Percentiles rank a stretch among this genome's conserved stretches.
phyloP scores from a whole-genome alignment of 2,797 vertebrate species.

The Taenioides sp. region DNA sequence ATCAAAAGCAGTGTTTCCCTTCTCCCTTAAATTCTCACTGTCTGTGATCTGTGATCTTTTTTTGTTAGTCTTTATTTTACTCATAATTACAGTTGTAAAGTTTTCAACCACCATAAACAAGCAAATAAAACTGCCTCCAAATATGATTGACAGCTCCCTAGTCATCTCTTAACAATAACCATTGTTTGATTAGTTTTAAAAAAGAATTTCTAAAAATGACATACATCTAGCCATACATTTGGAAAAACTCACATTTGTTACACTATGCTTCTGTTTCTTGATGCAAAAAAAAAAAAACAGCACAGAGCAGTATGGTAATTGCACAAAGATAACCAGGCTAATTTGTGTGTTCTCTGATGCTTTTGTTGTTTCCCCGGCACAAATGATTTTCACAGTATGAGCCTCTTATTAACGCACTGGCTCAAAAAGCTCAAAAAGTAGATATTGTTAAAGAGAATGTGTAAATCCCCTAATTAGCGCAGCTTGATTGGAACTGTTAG shows the following conservation, averaged over 20 bases:
- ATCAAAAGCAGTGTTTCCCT: constrained; percentile 79
- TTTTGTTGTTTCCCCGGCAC: constrained; percentile 73
- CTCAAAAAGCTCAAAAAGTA: constrained; percentile 63
- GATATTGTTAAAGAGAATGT: constrained; percentile 77
- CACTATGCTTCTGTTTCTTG: constrained; percentile 55
- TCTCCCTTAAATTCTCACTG: constrained; percentile 60
- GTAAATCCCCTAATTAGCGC: constrained; percentile 79
- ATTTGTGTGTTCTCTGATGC: constrained; percentile 77
- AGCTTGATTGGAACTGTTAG: constrained; percentile 68
- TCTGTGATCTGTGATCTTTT: constrained; percentile 24
- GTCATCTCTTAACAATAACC: background rate
- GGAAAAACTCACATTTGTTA: background rate
- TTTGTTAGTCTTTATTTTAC: constrained; percentile 38
- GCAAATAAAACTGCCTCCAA: background rate
- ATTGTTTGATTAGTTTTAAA: background rate
- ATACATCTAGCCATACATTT: background rate
- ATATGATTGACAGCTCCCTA: background rate
- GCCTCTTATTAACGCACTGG: constrained; percentile 73
- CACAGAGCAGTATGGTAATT: constrained; percentile 72
- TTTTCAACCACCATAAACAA: background rate
- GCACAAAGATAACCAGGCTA: constrained; percentile 73
- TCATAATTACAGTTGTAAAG: background rate
- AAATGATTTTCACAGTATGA: constrained; percentile 79
- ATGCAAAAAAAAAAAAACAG: constrained; percentile 52
- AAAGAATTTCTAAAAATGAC: background rate